Percentiles rank a stretch among this genome's conserved stretches.
Evolutionary conservation across 2,113 vertebrate genomes (phyloP).

Genomic region (Megaleporinus macrocephalus): DNA sequence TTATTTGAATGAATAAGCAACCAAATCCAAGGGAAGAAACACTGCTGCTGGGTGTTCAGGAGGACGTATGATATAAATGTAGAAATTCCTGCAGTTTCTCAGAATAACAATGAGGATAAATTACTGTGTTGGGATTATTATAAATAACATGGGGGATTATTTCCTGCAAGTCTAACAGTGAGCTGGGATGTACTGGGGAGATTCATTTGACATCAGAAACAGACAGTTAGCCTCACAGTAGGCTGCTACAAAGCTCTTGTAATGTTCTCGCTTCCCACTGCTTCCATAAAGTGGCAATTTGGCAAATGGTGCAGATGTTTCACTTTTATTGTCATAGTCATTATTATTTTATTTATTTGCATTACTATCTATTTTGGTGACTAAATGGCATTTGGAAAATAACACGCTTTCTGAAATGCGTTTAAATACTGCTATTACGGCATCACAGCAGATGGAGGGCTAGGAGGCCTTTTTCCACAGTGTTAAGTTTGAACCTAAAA

Average conservation of each 20-base stretch:
- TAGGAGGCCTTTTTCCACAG: background rate
- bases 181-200: constrained; percentile 42
- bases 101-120: constrained; percentile 36
- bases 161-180: constrained; percentile 45
- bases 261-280: constrained; percentile 54
- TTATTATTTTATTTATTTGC: constrained; percentile 50
- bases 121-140: constrained; percentile 40
- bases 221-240: constrained; percentile 59
- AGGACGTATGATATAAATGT: constrained; percentile 6
- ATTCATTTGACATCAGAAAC: constrained; percentile 53
- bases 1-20: background rate
- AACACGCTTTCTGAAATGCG: background rate
- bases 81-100: constrained; percentile 24
- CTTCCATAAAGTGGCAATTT: constrained; percentile 61
- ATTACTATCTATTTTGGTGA: constrained; percentile 44
- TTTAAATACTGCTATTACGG: background rate
- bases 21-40: background rate
- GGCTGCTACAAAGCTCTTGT: constrained; percentile 51
- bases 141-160: constrained; percentile 42
- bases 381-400: constrained; percentile 34
- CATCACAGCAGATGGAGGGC: background rate
- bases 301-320: constrained; percentile 56
- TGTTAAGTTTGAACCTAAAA: constrained; percentile 14
- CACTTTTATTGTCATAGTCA: constrained; percentile 49
- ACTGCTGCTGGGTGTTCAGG: constrained; percentile 22